Evolutionary conservation across 1,140 invertebrate genomes (phyloP).

Genomic region (Apis laboriosa): DNA sequence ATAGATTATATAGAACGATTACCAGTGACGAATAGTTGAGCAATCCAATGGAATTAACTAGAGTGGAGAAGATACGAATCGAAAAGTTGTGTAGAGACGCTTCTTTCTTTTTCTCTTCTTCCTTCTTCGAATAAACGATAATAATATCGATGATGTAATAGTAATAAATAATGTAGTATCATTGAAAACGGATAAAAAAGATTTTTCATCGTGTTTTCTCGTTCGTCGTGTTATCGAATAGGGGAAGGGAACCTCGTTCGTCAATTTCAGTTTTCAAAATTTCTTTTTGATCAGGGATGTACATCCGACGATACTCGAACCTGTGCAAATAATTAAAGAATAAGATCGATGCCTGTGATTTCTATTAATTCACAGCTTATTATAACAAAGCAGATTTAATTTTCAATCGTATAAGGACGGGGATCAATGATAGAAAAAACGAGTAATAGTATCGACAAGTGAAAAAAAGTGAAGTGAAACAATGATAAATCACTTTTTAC

Average conservation of each 20-base stretch:
- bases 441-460: background rate
- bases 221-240: background rate
- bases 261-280: background rate
- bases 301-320: background rate
- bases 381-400: background rate
- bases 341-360: background rate
- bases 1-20: conserved; percentile 24
- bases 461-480: no score
- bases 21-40: conserved; percentile 41
- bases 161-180: background rate
- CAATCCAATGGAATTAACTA: conserved; percentile 41
- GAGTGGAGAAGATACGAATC: background rate
- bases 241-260: background rate
- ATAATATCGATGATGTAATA: background rate
- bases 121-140: background rate
- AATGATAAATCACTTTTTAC: no score
- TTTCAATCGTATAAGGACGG: background rate
- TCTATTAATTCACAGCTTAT: background rate
- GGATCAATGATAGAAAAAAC: background rate
- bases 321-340: conserved; percentile 3
- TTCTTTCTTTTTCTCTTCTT: background rate
- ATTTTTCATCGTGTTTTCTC: background rate
- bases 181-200: background rate
- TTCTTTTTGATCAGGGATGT: conserved; percentile 18
- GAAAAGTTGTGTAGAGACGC: background rate